Evolutionary conservation across 2,113 vertebrate species (phyloP).

Genomic region (Noctilio leporinus): DNA sequence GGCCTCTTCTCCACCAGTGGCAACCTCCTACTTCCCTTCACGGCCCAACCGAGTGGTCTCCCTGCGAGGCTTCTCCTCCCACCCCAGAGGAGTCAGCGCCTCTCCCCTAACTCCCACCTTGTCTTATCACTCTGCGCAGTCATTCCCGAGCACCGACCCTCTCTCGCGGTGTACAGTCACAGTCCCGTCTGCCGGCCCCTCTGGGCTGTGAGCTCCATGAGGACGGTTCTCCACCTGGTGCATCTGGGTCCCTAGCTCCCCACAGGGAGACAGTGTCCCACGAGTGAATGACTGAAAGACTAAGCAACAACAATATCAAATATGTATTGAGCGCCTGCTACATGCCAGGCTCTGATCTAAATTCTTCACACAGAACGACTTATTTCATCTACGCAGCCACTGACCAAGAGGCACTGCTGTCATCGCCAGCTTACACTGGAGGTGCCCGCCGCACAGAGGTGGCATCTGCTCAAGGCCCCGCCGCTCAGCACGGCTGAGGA

Average conservation of each 20-base stretch:
- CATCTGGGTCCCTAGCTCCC: not conserved
- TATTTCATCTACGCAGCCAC: not conserved
- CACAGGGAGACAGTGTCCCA: not conserved
- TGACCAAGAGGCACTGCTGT: not conserved
- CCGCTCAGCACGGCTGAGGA: not conserved
- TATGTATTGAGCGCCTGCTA: not conserved
- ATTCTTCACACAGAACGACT: not conserved
- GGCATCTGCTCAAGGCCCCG: not conserved
- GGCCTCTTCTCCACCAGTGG: not conserved
- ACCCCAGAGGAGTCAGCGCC: not conserved
- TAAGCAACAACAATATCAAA: not conserved
- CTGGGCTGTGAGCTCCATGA: fast-evolving
- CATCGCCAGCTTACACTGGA: not conserved
- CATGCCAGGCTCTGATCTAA: not conserved
- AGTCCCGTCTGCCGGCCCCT: not conserved
- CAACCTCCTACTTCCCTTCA: not conserved
- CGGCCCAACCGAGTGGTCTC: not conserved
- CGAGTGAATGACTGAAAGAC: not conserved
- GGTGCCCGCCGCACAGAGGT: not conserved
- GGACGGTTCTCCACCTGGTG: not conserved
- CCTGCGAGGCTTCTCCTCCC: not conserved
- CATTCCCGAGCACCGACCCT: too few relatives aligned
- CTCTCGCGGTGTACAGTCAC: too few relatives aligned
- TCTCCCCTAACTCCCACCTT: not conserved
- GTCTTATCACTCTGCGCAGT: not conserved